These are phyloP conservation scores for Amphipyra tragopoginis DNA, from an alignment of 2,888 invertebrate genomes.

Conservation along the genomic window DNA sequence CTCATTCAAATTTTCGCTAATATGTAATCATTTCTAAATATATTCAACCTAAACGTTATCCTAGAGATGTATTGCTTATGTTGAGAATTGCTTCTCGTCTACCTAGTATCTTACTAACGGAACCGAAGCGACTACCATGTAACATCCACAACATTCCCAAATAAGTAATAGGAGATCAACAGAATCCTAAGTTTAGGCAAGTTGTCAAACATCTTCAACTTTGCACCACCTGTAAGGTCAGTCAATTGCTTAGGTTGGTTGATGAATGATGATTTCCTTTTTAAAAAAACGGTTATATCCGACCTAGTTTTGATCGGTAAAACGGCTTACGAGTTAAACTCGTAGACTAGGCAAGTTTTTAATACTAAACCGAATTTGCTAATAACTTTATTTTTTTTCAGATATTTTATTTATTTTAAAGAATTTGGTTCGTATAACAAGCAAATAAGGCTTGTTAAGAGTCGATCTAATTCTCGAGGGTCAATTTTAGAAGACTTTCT, in stretches of 20 bases:
- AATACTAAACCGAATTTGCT: no score
- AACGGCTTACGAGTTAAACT: no score
- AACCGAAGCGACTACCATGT: no score
- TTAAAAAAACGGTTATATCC: no score
- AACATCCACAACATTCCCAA: neutral
- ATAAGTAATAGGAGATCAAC: neutral
- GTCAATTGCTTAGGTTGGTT: no score
- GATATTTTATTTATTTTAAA: slow-evolving; percentile 89
- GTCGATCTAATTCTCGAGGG: slow-evolving; percentile 85
- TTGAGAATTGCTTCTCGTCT: no score
- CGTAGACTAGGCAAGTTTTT: no score
- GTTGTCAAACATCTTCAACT: neutral
- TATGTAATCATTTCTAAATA: slow-evolving; percentile 1
- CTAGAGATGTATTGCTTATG: no score
- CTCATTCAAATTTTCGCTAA: neutral
- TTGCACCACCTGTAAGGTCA: neutral
- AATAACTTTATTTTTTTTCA: slow-evolving; percentile 64
- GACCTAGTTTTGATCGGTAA: no score
- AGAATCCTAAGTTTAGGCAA: neutral
- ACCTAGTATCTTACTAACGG: no score
- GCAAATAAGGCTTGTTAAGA: slow-evolving; percentile 83
- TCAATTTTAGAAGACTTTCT: slow-evolving; percentile 84
- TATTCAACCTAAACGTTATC: neutral
- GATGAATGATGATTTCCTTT: no score
- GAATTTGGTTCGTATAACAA: slow-evolving; percentile 88